phyloP scores from a whole-genome alignment of 2,113 vertebrate species.

The Scomber scombrus region DNA sequence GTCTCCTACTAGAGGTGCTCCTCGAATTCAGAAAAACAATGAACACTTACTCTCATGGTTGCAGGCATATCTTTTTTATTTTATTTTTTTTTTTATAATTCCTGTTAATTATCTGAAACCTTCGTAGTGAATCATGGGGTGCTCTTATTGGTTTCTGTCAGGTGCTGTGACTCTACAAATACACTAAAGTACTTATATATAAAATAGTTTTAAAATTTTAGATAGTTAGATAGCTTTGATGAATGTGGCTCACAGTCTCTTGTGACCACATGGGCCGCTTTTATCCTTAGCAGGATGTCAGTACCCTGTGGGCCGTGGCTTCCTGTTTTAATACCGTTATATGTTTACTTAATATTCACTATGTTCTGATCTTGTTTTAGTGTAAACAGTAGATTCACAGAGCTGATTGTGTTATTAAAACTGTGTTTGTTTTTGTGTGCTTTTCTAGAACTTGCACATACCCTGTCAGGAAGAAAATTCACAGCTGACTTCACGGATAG shows the following conservation, averaged over 20 bases:
- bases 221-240: neutral
- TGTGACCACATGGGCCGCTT: neutral
- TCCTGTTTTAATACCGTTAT: neutral
- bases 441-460: slow-evolving; percentile 84
- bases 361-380: neutral
- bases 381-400: neutral
- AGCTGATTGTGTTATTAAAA: neutral
- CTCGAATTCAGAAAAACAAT: no score
- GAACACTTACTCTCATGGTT: no score
- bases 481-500: slow-evolving; percentile 84
- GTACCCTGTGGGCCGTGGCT: slow-evolving; percentile 10
- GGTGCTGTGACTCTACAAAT: no score
- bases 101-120: no score
- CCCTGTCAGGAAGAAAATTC: slow-evolving; percentile 87
- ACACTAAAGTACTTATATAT: neutral
- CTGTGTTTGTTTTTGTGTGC: slow-evolving; percentile 27
- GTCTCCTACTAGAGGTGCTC: no score
- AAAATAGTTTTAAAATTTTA: slow-evolving; percentile 1
- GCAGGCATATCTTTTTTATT: no score
- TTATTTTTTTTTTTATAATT: no score
- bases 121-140: no score
- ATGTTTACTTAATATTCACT: slow-evolving; percentile 11
- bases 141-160: no score
- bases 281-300: neutral
- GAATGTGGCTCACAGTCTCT: slow-evolving; percentile 9